Conservation (phyloP, 2,797 vertebrate genomes). For the Pseudomugil tenellus region DNA sequence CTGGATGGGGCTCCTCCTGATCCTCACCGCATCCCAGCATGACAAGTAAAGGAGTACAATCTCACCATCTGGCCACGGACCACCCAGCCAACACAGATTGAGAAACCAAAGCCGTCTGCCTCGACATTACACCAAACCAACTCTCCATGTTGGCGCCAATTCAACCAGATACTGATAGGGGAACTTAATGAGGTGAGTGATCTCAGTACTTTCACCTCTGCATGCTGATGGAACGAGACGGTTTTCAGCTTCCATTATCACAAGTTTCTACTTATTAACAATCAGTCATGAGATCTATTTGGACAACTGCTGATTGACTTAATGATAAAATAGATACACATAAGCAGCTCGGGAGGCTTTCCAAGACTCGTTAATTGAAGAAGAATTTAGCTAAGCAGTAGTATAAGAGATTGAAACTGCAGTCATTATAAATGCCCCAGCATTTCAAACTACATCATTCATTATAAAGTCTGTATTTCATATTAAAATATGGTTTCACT, state of each 20-base stretch:
- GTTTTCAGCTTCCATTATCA: constrained; percentile 10
- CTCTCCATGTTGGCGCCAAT: constrained; percentile 29
- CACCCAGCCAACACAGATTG: constrained; percentile 41
- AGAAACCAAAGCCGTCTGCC: not conserved
- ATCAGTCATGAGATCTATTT: constrained; percentile 16
- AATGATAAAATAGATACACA: constrained; percentile 28
- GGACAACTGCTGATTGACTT: constrained; percentile 12
- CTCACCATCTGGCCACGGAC: constrained; percentile 61
- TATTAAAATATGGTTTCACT: not conserved
- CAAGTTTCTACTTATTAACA: constrained; percentile 33
- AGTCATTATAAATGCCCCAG: not conserved
- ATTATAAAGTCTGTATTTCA: not conserved
- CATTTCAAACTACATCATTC: not conserved
- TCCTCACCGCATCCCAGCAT: constrained; percentile 43
- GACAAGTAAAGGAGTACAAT: constrained; percentile 41
- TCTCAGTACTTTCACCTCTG: constrained; percentile 19
- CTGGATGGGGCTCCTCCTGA: constrained; percentile 58
- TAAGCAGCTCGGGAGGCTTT: not conserved
- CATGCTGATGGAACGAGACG: constrained; percentile 36
- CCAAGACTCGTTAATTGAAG: constrained; percentile 10
- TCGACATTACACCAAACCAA: constrained; percentile 35
- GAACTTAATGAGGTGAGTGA: constrained; percentile 49
- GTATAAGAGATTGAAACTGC: not conserved
- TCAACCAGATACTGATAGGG: constrained; percentile 39
- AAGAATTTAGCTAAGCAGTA: not conserved